Conservation (phyloP, 1,140 invertebrate species). For the Leptinotarsa defecta region DNA sequence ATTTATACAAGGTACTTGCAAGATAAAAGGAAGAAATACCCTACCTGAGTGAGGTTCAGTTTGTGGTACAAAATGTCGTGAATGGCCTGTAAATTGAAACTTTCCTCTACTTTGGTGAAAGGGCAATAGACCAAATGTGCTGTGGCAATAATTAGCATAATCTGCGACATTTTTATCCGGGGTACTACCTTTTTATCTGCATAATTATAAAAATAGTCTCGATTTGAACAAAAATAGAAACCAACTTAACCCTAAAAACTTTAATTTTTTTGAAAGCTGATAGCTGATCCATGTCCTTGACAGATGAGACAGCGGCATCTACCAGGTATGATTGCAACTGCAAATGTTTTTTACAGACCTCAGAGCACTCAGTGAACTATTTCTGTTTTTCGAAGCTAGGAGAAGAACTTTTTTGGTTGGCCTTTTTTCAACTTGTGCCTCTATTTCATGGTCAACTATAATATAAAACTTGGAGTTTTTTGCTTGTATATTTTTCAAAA, state of each 20-base stretch:
- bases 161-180: slow-evolving; percentile 52
- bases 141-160: slow-evolving; percentile 62
- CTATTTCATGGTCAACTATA: no score
- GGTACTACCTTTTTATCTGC: slow-evolving; percentile 40
- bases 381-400: no score
- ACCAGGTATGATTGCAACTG: no score
- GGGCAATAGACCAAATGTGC: slow-evolving; percentile 87
- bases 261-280: background rate
- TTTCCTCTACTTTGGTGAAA: slow-evolving; percentile 99
- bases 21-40: background rate
- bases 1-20: background rate
- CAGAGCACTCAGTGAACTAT: no score
- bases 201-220: slow-evolving; percentile 37
- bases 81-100: slow-evolving; percentile 97
- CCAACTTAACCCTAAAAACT: slow-evolving; percentile 39
- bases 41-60: slow-evolving; percentile 81
- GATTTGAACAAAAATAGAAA: slow-evolving; percentile 38
- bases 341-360: no score
- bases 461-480: no score
- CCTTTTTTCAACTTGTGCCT: no score
- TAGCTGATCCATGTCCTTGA: background rate
- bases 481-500: no score
- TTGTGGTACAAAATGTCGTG: slow-evolving; percentile 95
- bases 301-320: no score
- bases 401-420: no score